Evolutionary conservation across 2,888 invertebrate species (phyloP), one percentile per base, ranked within the genome.

Genomic region (Linnaemya tessellans): DNA sequence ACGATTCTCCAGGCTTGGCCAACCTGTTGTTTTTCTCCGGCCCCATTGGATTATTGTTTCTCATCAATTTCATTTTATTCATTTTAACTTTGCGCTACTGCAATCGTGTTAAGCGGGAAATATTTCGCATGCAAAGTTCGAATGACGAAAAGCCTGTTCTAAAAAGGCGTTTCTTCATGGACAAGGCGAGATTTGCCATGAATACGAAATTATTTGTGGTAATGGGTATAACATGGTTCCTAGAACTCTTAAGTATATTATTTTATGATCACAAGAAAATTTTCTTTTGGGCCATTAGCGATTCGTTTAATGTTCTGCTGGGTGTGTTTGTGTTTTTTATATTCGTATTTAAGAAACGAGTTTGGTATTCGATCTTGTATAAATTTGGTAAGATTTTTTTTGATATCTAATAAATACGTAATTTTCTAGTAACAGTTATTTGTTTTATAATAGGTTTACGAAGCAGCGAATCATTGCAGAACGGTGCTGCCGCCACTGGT

Each of bases 151-250:
- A 94, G 71, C 93, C 93, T 64, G 93, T 94, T 0, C 93, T 94
- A 43, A 94, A 94, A 89, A 93, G 93, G 88, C 93, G 94, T 81
- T 96, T 96, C 89, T 94, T 94, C 67, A 93, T 95, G 64, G 95
- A 96, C 56, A 95, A 94, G 91, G 95, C 95, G 18, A 95, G 96
- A 89, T 95, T 96, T 87, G 92, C 94, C 41, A 94, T 96, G 93
- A 96, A 96, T 81, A 93, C 95, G 0, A 96, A 96, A 90, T 92
- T 97, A 0, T 96, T 96, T 93, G 93, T 96, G 84, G 96, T 96
- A 62, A 97, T 96, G 96, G 96, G 97, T 0, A 94, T 96, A 0
- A 94, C 95, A 0, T 96, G 96, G 95, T 92, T 95, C 3, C 93
- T 95, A 62, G 96, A 96, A 91, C 92, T 95, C 7, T 89, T 95